Evolutionary conservation across 2,797 vertebrate genomes (phyloP), one percentile per base, ranked within the genome.

Genomic region (Enteromius thamalakanensis): DNA sequence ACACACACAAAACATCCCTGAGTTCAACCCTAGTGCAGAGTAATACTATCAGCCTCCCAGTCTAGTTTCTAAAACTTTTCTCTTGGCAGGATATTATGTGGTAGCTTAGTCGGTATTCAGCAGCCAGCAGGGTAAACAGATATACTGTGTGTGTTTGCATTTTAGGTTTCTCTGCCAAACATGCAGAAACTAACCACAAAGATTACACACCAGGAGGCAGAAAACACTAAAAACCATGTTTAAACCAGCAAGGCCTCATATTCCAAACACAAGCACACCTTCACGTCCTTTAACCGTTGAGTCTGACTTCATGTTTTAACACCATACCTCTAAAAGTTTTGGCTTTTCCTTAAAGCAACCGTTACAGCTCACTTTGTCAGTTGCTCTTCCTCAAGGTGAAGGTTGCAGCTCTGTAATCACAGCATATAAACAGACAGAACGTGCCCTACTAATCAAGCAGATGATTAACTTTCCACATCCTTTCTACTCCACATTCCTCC

Each of bases 401-500:
- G 23, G 60, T 42, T 76, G 71, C 11, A 53, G 71, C 32, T 75
- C 32, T 67, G 34, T 67, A 82, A 76, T 76, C 60, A 68, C 21
- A 11, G 45, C 3, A 2, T 53, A 82, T 82, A 67, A 42, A 76
- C 29, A 64, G 55, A 62, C 51, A 74, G 80, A 80, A 37, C 9
- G 5, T 81, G 60, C 45, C 60, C 40, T 67, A 26, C 58, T 75
- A 82, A 76, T 82, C 80, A 55, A 82, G 71, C 23, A 45, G 47
- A 68, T 76, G 71, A 67, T 76, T 76, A 68, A 82, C 71, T 76
- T 82, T 82, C 80, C 60, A 75, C 76, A 87, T 49, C 85, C 12
- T 83, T 87, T 91, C 87, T 87, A 82, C 88, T 81, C 67, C 85
- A 83, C 84, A 86, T 85, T 81, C 79, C 85, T 74, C 60, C 78